Percentiles rank a stretch among this genome's conserved stretches.
Conservation (phyloP, 2,888 invertebrate species). For the Heterodera filipjevi region DNA sequence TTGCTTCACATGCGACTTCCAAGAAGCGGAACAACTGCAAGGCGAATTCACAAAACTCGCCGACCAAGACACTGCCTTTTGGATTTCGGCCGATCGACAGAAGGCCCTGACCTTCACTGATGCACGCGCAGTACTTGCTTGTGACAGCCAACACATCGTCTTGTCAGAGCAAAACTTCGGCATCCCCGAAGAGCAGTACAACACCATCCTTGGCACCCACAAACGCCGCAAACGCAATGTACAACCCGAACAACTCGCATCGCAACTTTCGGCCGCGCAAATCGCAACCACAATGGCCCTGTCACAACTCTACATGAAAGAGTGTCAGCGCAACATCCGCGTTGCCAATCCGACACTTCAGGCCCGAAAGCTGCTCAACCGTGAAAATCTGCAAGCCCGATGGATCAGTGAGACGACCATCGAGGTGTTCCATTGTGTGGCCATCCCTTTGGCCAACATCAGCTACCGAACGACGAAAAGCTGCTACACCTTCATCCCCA, state of each 20-base stretch:
- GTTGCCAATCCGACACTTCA: not conserved
- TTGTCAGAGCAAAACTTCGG: not conserved
- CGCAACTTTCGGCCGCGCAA: not conserved
- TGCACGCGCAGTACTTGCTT: not conserved
- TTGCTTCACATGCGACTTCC: not conserved
- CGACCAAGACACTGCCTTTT: not conserved
- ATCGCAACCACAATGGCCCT: not conserved
- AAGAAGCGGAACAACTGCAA: not conserved
- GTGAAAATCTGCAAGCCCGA: not conserved
- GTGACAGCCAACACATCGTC: not conserved
- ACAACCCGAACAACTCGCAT: not conserved
- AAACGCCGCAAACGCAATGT: not conserved
- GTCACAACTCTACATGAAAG: not conserved
- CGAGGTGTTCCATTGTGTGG: not conserved
- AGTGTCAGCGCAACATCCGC: not conserved
- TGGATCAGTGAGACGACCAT: not conserved
- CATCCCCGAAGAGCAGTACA: not conserved
- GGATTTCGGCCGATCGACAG: not conserved
- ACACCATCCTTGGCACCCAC: not conserved
- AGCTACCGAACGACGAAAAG: not conserved
- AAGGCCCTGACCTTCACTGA: constrained; percentile 2
- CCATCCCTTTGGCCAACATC: not conserved
- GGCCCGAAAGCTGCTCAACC: not conserved
- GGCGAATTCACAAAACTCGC: not conserved
- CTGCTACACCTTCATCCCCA: not conserved